Evolutionary conservation across 2,888 invertebrate species (phyloP).

Genomic region (Caenorhabditis sp.): DNA sequence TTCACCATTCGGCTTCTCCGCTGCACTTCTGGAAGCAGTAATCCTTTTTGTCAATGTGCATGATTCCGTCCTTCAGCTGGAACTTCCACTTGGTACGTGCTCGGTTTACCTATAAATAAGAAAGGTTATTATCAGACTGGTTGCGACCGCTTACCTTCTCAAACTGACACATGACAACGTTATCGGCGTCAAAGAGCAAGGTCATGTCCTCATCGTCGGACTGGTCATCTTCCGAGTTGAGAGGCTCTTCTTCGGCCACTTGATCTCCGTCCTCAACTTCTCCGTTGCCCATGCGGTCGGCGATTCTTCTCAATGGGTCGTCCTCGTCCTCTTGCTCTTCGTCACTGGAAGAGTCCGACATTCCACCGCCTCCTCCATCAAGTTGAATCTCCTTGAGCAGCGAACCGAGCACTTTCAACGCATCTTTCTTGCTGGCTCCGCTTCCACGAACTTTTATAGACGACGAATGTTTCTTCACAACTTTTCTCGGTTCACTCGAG

Average conservation of each 20-base stretch:
- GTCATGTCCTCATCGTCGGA: constrained; percentile 88
- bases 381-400: constrained; percentile 61
- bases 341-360: constrained; percentile 71
- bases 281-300: constrained; percentile 64
- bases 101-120: constrained; percentile 87
- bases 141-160: constrained; percentile 94
- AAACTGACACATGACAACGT: constrained; percentile 99
- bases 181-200: constrained; percentile 97
- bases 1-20: constrained; percentile 98
- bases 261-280: constrained; percentile 65
- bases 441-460: constrained; percentile 34
- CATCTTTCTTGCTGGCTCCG: constrained; percentile 50
- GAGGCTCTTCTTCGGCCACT: constrained; percentile 72
- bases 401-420: constrained; percentile 49
- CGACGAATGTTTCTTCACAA: too few relatives aligned
- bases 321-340: constrained; percentile 69
- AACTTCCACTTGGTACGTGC: constrained; percentile 99
- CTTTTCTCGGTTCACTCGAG: too few relatives aligned
- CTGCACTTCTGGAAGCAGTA: constrained; percentile 98
- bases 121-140: neutral
- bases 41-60: constrained; percentile 98
- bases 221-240: constrained; percentile 77
- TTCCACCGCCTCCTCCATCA: constrained; percentile 72
- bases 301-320: constrained; percentile 66
- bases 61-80: constrained; percentile 98